A percentile compares a stretch with the other conserved stretches of the same genome.
Conservation (phyloP, 2,113 vertebrate species). For the Cryptomyrus ogoouensis region DNA sequence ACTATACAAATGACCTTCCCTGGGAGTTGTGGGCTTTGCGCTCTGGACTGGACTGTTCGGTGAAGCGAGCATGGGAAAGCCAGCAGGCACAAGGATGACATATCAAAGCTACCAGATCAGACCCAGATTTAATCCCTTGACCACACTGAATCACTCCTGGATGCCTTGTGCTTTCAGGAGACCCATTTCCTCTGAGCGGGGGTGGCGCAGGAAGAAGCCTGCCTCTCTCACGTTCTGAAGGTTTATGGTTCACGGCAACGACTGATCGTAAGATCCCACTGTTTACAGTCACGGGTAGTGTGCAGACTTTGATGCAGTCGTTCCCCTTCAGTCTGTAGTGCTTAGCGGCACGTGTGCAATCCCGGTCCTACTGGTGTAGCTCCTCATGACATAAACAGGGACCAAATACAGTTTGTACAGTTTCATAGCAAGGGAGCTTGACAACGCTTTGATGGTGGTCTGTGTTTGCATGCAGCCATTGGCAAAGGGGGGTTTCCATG, state of each 20-base stretch:
- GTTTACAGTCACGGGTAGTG: background rate
- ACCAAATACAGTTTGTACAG: constrained; percentile 34
- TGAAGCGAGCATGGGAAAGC: background rate
- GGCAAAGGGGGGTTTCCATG: constrained; percentile 35
- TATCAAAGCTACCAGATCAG: background rate
- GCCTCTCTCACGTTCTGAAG: background rate
- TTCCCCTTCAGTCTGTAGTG: background rate
- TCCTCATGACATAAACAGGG: constrained; percentile 19
- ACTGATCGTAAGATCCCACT: background rate
- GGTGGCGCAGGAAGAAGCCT: background rate
- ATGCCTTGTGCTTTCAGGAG: background rate
- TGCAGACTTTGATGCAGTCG: background rate
- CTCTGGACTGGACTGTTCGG: background rate
- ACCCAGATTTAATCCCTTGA: background rate
- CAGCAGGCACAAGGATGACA: background rate
- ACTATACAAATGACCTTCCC: background rate
- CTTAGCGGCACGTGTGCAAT: background rate
- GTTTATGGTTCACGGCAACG: background rate
- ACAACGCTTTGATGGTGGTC: constrained; percentile 50
- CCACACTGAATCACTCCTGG: background rate
- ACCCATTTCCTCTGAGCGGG: background rate
- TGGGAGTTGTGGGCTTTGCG: background rate
- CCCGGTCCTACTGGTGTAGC: constrained; percentile 2
- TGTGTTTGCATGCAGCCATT: constrained; percentile 45
- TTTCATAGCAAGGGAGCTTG: constrained; percentile 38